These are phyloP conservation scores for Elaeidobius kamerunicus DNA, from an alignment of 2,888 invertebrate species.

Conservation along the genomic window DNA sequence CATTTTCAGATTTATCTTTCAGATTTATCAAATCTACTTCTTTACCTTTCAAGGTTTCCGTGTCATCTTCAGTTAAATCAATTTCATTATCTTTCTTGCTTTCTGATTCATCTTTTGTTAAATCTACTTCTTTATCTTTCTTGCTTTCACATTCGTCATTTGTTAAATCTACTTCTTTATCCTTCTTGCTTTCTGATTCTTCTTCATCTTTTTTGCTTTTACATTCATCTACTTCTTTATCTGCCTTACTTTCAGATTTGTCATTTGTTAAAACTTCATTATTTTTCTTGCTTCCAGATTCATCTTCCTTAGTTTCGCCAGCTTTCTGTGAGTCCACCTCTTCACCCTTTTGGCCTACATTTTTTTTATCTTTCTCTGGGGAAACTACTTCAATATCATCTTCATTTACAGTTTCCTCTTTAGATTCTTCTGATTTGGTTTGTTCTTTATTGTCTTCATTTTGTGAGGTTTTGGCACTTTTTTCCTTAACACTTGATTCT, in stretches of 20 bases:
- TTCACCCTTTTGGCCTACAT: background rate
- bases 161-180: background rate
- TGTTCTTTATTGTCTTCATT: too few species aligned
- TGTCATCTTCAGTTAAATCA: constrained; percentile 1
- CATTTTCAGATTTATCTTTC: background rate
- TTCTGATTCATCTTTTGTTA: constrained; percentile 3
- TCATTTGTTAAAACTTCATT: constrained; percentile 23
- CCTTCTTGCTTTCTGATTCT: constrained; percentile 14
- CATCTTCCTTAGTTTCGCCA: constrained; percentile 24
- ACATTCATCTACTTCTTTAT: constrained; percentile 9
- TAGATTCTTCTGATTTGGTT: too few species aligned
- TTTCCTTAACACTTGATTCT: background rate
- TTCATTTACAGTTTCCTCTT: too few species aligned
- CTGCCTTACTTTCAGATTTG: constrained; percentile 13
- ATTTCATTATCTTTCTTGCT: background rate
- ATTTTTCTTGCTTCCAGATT: constrained; percentile 22
- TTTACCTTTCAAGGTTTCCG: background rate
- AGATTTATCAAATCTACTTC: background rate
- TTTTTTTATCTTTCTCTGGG: background rate
- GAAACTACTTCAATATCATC: too few species aligned
- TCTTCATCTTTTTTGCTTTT: constrained; percentile 2
- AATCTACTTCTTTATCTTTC: background rate
- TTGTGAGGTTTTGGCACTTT: too few species aligned
- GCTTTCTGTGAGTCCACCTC: constrained; percentile 12
- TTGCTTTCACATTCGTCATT: constrained; percentile 1